Base-by-base conservation (phyloP, 2,888 invertebrate species). In the Dione juno region DNA sequence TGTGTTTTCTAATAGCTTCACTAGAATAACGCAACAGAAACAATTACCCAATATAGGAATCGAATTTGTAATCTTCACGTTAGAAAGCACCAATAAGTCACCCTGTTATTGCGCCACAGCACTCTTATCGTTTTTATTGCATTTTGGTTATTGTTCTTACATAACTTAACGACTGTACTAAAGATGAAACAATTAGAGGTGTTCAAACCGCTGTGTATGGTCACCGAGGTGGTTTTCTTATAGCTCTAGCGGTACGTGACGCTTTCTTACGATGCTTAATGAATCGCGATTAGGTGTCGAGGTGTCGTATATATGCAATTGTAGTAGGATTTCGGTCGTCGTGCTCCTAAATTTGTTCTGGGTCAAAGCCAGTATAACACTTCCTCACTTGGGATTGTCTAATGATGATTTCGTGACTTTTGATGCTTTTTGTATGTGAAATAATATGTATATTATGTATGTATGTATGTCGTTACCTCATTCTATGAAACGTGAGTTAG, bases 331-430 rank as follows among this genome's bases (percentile, higher is more conserved):
- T 71, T 66, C 70, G 37, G 43, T 40, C 45, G 14, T 19, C 70
- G 67, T 57, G 61, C 59, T 52, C 37, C 45, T 28, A 66, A 74
- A 70, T 70, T 66, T 35, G 61, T 68, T 72, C 63, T 74, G 71
- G 75, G 75, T 74, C 73, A 73, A 70, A 70, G 70, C 66, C 75
- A 73, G 48, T 57, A 61, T 50, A 57, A 43, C 10, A 53, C 37
- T 66, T 66, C 41, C 48, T 40, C 48, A 16, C 3, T 14, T 41
- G 53, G 19, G 10, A 37, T 16, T 57, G 57, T 48, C 28, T 61
- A 45, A 61, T 61, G 61, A 11, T 28, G 3, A 35, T n/a, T 35
- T 61, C 61, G 61, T 61, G 61, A 61, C 57, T 57, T 57, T n/a
- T 61, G 16, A 16, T 16, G 43, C 1, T n/a, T 43, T 61, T 61